phyloP scores from a whole-genome alignment of 2,113 vertebrate genomes.

The Corythoichthys intestinalis region DNA sequence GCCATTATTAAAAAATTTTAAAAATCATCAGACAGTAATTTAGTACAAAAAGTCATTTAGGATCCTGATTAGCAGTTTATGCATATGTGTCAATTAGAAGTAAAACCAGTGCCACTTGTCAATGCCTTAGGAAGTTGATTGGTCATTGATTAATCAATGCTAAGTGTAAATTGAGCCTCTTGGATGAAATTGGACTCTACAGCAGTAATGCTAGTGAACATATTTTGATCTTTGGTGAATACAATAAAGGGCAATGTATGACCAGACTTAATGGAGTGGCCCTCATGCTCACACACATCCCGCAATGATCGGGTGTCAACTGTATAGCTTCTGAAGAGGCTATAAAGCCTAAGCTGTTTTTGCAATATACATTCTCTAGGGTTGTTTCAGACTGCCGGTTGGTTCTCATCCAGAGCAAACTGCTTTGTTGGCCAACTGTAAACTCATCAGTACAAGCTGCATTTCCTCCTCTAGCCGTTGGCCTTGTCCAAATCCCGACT shows the following conservation, averaged over 20 bases:
- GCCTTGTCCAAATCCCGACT: conserved; percentile 34
- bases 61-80: not conserved
- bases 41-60: not conserved
- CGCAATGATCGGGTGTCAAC: conserved; percentile 49
- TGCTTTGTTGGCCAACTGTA: conserved; percentile 22
- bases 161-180: conserved; percentile 22
- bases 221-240: conserved; percentile 14
- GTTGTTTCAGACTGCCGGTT: conserved; percentile 21
- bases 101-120: conserved; percentile 18
- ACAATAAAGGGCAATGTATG: conserved; percentile 15
- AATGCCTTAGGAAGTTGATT: conserved; percentile 19
- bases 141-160: conserved; percentile 24
- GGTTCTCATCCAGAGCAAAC: conserved; percentile 24
- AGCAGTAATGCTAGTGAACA: conserved; percentile 15
- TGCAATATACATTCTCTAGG: conserved; percentile 32
- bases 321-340: conserved; percentile 21
- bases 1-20: no score
- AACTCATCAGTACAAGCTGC: conserved; percentile 24
- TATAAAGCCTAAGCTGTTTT: conserved; percentile 22
- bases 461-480: conserved; percentile 22
- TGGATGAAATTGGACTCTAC: conserved; percentile 19
- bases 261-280: conserved; percentile 17
- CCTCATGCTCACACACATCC: conserved; percentile 23
- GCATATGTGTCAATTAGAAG: conserved; percentile 16
- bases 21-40: no score